These are phyloP conservation scores for Amphipoea lucens DNA, from an alignment of 2,888 invertebrate genomes.

Conservation along the genomic window DNA sequence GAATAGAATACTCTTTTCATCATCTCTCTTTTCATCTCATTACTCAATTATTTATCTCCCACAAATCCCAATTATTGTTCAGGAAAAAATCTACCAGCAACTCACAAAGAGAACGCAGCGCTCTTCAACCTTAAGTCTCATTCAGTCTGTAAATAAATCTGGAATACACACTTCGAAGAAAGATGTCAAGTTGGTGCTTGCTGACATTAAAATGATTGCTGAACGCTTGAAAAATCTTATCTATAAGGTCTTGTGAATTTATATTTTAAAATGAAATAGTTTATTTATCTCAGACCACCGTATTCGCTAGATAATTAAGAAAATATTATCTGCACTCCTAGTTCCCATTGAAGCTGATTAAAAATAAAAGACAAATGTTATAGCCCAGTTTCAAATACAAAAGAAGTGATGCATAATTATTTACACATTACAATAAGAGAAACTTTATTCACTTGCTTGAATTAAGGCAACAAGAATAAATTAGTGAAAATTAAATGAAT, in stretches of 20 bases:
- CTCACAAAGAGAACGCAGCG: conserved; percentile 65
- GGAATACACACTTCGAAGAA: conserved; percentile 68
- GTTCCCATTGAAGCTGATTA: neutral
- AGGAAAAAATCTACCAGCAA: conserved; percentile 77
- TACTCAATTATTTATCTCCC: neutral
- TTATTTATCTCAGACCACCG: neutral
- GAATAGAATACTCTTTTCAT: too few relatives aligned
- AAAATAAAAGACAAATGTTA: neutral
- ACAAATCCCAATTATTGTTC: neutral
- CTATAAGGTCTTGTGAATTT: conserved; percentile 70
- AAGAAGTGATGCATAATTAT: too few relatives aligned
- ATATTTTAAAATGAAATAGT: neutral
- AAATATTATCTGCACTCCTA: neutral
- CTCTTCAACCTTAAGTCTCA: conserved; percentile 60
- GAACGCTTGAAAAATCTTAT: conserved; percentile 73
- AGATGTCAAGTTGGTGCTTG: conserved; percentile 73
- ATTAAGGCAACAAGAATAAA: neutral
- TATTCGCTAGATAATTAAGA: neutral
- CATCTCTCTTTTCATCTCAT: too few relatives aligned
- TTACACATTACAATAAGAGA: too few relatives aligned
- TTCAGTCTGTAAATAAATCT: conserved; percentile 42
- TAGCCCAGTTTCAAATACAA: neutral
- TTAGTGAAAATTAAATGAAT: neutral
- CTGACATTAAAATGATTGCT: conserved; percentile 70
- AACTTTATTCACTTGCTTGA: neutral